phyloP scores from a whole-genome alignment of 2,797 vertebrate genomes.

The Ispidina lecontei region DNA sequence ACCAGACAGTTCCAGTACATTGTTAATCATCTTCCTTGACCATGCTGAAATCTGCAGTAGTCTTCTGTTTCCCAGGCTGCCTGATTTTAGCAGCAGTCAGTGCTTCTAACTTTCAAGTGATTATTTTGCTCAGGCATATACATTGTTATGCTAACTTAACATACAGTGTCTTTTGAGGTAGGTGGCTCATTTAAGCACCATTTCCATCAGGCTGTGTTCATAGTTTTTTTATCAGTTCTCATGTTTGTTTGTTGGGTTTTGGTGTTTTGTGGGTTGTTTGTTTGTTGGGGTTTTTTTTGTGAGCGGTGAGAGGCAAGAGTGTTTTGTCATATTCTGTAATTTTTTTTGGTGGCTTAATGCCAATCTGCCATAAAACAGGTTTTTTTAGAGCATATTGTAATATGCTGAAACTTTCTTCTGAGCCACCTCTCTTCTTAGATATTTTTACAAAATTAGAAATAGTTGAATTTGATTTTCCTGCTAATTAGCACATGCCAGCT shows the following conservation, averaged over 20 bases:
- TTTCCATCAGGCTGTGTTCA: background rate
- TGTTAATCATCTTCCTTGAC: background rate
- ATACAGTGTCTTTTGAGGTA: background rate
- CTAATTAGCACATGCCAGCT: constrained; percentile 56
- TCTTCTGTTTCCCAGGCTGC: background rate
- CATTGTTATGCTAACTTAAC: background rate
- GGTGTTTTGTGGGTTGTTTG: too few species aligned
- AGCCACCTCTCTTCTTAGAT: background rate
- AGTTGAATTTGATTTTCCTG: constrained; percentile 19
- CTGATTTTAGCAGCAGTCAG: background rate
- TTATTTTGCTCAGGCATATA: background rate
- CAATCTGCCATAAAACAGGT: background rate
- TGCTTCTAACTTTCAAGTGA: background rate
- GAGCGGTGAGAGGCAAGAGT: background rate
- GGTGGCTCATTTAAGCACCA: background rate
- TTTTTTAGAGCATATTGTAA: background rate
- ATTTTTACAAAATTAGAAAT: constrained; percentile 18
- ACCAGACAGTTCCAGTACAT: background rate
- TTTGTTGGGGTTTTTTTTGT: background rate
- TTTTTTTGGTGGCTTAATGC: background rate
- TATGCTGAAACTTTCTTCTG: background rate
- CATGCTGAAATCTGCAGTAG: background rate
- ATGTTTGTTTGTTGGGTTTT: background rate
- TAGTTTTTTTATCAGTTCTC: background rate
- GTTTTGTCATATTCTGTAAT: background rate